Base-by-base conservation (phyloP, 1,140 invertebrate genomes). In the Eriosoma lanigerum region DNA sequence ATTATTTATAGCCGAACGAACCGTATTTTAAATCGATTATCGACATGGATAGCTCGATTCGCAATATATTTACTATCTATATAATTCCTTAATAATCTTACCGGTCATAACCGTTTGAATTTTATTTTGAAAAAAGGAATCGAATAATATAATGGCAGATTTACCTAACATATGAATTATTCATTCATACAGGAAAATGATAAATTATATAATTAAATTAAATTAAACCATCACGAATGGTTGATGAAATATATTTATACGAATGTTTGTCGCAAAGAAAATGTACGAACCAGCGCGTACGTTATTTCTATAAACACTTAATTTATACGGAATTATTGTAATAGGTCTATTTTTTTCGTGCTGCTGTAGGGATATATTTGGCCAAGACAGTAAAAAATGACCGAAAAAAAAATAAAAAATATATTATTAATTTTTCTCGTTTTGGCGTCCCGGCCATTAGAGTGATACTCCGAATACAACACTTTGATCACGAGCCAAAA, bases 401-500 rank as follows among this genome's bases (percentile, higher is more conserved):
- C 29, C 32, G 13, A 44, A 72, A 72, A 72, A 56, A 62, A 62
- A 32, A 62, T 3, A 62, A 32, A 9, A n/a, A 62, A 62, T 5
- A 29, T 29, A 73, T 50, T 29, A 52, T 52, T 75, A 75, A 75
- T 75, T 54, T 54, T 26, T 50, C 48, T 26, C 70, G 26, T 56
- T 75, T 75, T n/a, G 70, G 56, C 19, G 26, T 54, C 50, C 29
- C 50, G 19, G 26, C 48, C 26, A 38, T 54, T 75, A 52, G 19
- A 54, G 44, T 50, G 24, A 75, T 50, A 17, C 32, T 38, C 62
- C 12, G 70, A 29, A 26, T 52, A 75, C 29, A 56, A 52, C 29
- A 32, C 32, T 75, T 75, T 75, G 70, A 56, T n/a, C 17, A 8
- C 50, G 50, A 54, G 70, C 70, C 70, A 75, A 75, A 75, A 75